phyloP scores from a whole-genome alignment of 2,888 invertebrate species.

The Pseudococcus longispinus region DNA sequence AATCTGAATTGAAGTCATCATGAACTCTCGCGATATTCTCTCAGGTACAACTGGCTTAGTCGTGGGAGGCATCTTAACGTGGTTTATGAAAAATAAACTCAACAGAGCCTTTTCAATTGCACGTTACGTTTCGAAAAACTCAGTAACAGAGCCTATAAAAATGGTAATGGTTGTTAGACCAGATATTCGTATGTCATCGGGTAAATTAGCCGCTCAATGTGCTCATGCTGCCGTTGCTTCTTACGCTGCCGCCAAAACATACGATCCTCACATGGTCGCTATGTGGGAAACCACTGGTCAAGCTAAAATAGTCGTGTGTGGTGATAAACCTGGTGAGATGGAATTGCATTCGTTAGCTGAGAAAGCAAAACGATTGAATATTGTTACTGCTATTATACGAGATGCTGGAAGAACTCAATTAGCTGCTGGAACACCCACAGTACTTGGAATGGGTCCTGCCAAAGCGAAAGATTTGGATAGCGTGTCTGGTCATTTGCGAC shows the following conservation, averaged over 20 bases:
- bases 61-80: constrained; percentile 25
- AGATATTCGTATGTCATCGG: constrained; percentile 78
- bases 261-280: constrained; percentile 65
- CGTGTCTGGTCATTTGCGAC: constrained; percentile 86
- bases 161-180: constrained; percentile 77
- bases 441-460: constrained; percentile 92
- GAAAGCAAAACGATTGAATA: constrained; percentile 73
- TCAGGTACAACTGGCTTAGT: constrained; percentile 8
- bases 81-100: constrained; percentile 13
- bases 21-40: constrained; percentile 11
- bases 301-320: constrained; percentile 76
- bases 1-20: not conserved
- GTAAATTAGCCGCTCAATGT: constrained; percentile 82
- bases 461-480: constrained; percentile 76
- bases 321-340: constrained; percentile 66
- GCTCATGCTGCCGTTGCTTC: constrained; percentile 79
- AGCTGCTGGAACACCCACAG: constrained; percentile 85
- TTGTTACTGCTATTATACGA: constrained; percentile 77
- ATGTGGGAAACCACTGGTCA: constrained; percentile 74
- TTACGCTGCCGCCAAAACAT: constrained; percentile 67
- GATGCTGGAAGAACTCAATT: constrained; percentile 96
- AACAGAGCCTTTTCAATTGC: not conserved
- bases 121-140: not conserved
- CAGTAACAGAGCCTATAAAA: constrained; percentile 64
- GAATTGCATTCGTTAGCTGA: constrained; percentile 74